Conservation (phyloP, 2,113 vertebrate species). For the Leucopsar rothschildi region DNA sequence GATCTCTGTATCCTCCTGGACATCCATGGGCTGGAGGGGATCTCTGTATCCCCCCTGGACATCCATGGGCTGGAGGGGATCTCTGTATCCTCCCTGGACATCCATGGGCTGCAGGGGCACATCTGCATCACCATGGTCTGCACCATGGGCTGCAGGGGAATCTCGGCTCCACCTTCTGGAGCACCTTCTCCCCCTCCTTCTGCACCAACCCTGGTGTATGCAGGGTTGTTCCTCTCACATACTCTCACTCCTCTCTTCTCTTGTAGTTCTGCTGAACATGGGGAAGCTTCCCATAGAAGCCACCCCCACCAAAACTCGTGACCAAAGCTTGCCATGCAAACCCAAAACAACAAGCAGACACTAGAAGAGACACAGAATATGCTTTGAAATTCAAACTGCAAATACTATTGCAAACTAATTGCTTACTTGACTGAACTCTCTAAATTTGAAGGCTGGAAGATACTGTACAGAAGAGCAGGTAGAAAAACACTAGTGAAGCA, state of each 20-base stretch:
- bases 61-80: background rate
- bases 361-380: background rate
- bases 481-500: background rate
- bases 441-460: background rate
- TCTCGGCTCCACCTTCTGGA: background rate
- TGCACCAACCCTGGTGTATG: background rate
- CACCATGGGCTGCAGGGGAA: rapidly evolving
- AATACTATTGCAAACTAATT: background rate
- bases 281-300: background rate
- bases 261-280: background rate
- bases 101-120: background rate
- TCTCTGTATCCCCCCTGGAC: background rate
- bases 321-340: background rate
- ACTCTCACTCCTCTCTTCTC: background rate
- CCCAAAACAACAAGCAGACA: background rate
- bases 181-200: background rate
- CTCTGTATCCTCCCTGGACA: rapidly evolving
- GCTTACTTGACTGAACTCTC: background rate
- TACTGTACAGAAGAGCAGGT: background rate
- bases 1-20: background rate
- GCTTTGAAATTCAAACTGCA: background rate
- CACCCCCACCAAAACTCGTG: background rate
- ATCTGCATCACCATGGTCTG: background rate
- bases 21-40: rapidly evolving
- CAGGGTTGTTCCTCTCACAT: background rate